Evolutionary conservation across 2,888 invertebrate genomes (phyloP), one percentile per base, ranked within the genome.

Genomic region (Chymomyza fuscimana): DNA sequence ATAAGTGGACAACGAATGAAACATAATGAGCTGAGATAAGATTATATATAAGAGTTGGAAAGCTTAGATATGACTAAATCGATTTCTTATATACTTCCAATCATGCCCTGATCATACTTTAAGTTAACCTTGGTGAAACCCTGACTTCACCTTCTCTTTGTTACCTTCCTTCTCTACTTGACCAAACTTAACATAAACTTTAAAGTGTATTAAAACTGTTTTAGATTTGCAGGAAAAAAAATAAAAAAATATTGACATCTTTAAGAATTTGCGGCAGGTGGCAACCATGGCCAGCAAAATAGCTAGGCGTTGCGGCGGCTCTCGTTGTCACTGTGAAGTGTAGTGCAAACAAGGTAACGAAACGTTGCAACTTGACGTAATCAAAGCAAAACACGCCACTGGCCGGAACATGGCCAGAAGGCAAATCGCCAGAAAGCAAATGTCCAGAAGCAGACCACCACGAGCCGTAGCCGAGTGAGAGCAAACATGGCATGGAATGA

Each of bases 291-390:
- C 3, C 12, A 12, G 40, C 12, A 10, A 46, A 46, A 46, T 4
- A 10, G 40, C 10, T 46, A 62, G 46, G 46, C 62, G 56, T 36
- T n/a, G 19, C 63, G 63, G 19, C 63, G 56, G 15, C 19, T 19
- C 19, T 19, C 7, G 73, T 65, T 12, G 67, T 10, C 69, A 54
- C 52, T 29, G 46, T 69, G n/a, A 58, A 86, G 86, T 83, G 81
- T 70, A 71, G 56, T 59, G 60, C 81, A 86, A 83, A 83, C 81
- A 81, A 63, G 72, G 73, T 72, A 79, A 7, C 16, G 54, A 54
- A 22, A 54, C 54, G 16, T 22, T 16, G 19, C 54, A 72, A 64
- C 67, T 69, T 67, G 72, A 50, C 65, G 83, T 70, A 82, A 83
- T 86, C 83, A 86, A 78, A 69, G 80, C 71, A 61, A 67, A 70